Evolutionary conservation across 2,113 vertebrate genomes (phyloP).

Genomic region (Oplegnathus fasciatus): DNA sequence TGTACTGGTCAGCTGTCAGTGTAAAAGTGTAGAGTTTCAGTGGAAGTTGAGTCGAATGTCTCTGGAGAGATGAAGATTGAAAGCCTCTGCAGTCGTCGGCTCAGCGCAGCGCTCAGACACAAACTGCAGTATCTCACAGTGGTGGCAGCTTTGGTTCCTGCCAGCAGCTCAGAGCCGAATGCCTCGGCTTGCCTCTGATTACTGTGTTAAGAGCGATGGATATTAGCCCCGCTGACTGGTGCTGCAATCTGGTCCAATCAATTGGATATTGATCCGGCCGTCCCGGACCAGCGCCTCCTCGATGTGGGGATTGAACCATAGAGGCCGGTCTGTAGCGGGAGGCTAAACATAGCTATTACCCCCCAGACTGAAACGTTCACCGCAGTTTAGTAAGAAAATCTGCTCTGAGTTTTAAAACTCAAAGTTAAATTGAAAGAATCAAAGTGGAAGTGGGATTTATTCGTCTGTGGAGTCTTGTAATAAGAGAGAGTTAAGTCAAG

Average conservation of each 20-base stretch:
- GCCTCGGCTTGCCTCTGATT: constrained; percentile 41
- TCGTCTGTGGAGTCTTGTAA: background rate
- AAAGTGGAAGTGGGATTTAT: background rate
- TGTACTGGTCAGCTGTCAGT: background rate
- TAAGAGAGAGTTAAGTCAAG: background rate
- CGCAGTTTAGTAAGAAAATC: background rate
- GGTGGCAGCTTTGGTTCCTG: constrained; percentile 11
- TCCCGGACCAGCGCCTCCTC: constrained; percentile 20
- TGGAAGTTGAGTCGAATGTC: constrained; percentile 21
- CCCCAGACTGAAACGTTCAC: constrained; percentile 10
- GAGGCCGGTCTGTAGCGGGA: constrained; percentile 4
- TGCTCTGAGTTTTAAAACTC: background rate
- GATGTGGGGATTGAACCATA: constrained; percentile 4
- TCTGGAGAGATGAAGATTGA: constrained; percentile 40
- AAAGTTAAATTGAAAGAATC: constrained; percentile 4
- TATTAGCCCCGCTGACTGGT: constrained; percentile 31
- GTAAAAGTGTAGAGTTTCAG: background rate
- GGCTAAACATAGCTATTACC: constrained; percentile 28
- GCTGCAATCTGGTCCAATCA: constrained; percentile 65
- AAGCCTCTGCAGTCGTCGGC: constrained; percentile 26
- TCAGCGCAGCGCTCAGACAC: background rate
- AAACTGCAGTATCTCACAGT: constrained; percentile 15
- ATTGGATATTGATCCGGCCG: constrained; percentile 53
- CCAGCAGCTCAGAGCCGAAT: constrained; percentile 8
- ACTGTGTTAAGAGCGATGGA: constrained; percentile 51